Base-by-base conservation (phyloP, 2,113 vertebrate species). In the Percopsis transmontana region DNA sequence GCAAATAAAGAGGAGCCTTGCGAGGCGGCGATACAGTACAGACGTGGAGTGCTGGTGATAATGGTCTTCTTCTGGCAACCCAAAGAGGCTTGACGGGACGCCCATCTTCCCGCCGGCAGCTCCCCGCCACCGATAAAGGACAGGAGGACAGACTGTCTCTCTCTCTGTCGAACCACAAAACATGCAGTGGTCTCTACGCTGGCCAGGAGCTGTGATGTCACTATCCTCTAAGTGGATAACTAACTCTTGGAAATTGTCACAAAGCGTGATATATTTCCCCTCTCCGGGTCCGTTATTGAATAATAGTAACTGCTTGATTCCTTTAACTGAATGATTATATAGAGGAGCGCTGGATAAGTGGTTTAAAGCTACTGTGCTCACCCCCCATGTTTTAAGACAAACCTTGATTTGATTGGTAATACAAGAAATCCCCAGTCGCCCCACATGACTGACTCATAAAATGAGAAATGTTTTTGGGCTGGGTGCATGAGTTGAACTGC, bases 21-120 rank as follows among this genome's bases (percentile, higher is more conserved):
- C 58, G 1, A 68, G 74, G 77, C 38, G 77, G 57, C 77, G 85
- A 88, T 86, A 88, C 84, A 8, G 76, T 47, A 72, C 74, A 70
- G 82, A 77, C 60, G 39, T 72, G 77, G 87, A 74, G 80, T 73
- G 79, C 50, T 59, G 2, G 51, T 10, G 82, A 87, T 90, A 90
- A 87, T 88, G 86, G 72, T 56, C 67, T 62, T 87, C 80, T 81
- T 73, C 79, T 82, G 76, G 82, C 77, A 77, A 79, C 69, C 77
- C 79, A 74, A 65, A 77, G 82, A 79, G 70, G 72, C 79, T n/a
- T 87, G 83, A 89, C 86, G 63, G 27, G 74, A 51, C 73, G 40
- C 45, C 48, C 73, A 73, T 64, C 66, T 80, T 55, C 56, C 66
- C 50, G 59, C 80, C 76, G 59, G 47, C 63, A 14, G 66, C 79